Percentiles rank a stretch among this genome's conserved stretches.
Evolutionary conservation across 2,797 vertebrate species (phyloP).

Genomic region (Myotis vivesi): DNA sequence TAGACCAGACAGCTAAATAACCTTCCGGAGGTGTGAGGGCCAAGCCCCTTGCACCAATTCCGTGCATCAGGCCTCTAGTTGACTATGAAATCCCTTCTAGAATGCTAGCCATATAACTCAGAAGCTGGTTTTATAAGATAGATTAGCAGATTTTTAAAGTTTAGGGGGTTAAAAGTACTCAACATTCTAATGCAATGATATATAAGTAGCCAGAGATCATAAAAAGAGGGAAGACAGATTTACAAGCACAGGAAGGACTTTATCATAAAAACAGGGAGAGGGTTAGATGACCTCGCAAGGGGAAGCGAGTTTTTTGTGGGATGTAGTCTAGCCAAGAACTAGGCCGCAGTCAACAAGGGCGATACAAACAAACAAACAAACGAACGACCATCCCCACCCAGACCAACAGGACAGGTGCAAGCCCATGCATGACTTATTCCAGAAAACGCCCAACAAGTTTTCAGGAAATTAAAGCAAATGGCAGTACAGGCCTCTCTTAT

Average conservation of each 20-base stretch:
- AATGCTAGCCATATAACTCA: conserved; percentile 19
- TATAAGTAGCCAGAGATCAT: not conserved
- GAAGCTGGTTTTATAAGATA: not conserved
- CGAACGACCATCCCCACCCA: not conserved
- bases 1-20: no score
- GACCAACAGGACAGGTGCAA: not conserved
- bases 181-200: not conserved
- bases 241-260: conserved; percentile 27
- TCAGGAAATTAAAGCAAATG: conserved; percentile 17
- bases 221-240: not conserved
- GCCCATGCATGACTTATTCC: not conserved
- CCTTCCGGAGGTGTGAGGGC: no score
- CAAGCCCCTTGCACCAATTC: no score
- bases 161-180: not conserved
- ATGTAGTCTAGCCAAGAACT: not conserved
- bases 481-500: not conserved
- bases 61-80: no score
- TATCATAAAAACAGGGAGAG: not conserved
- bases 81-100: not conserved
- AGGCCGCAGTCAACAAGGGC: not conserved
- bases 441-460: not conserved
- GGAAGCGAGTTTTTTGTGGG: not conserved
- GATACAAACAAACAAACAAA: not conserved
- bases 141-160: not conserved
- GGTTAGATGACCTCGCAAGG: not conserved